Evolutionary conservation across 2,797 vertebrate genomes (phyloP).

Genomic region (Catharus ustulatus): DNA sequence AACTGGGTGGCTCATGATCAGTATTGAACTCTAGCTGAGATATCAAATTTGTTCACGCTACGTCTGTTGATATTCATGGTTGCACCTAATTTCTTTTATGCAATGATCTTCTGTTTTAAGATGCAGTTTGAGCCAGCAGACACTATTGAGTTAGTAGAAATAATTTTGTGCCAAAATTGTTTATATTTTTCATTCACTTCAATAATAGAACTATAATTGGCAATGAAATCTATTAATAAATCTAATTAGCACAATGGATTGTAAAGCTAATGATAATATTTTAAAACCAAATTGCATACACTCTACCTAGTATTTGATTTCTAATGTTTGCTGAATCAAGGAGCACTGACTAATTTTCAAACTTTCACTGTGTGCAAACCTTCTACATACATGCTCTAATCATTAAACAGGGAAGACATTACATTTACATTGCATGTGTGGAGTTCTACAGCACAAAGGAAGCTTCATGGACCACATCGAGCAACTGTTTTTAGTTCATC

Average conservation of each 20-base stretch:
- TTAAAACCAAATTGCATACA: not conserved
- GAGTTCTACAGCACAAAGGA: not conserved
- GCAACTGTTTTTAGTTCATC: not conserved
- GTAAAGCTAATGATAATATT: not conserved
- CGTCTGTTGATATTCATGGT: not conserved
- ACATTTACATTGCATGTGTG: not conserved
- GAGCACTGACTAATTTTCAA: not conserved
- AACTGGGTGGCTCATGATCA: rapidly evolving
- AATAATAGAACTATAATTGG: not conserved
- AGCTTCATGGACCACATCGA: not conserved
- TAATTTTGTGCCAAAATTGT: not conserved
- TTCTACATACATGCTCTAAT: not conserved
- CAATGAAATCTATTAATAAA: constrained; percentile 3
- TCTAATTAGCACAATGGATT: not conserved
- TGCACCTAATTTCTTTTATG: not conserved
- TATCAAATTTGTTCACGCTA: rapidly evolving
- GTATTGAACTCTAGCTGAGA: not conserved
- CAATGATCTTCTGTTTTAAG: not conserved
- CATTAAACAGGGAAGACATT: not conserved
- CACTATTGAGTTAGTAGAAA: not conserved
- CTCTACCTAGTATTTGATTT: constrained; percentile 6
- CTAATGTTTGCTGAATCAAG: not conserved
- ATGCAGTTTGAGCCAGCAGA: not conserved
- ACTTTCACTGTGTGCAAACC: not conserved
- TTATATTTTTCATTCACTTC: constrained; percentile 2